Evolutionary conservation across 2,888 invertebrate genomes (phyloP).

Genomic region (Eupelmus urozonus): DNA sequence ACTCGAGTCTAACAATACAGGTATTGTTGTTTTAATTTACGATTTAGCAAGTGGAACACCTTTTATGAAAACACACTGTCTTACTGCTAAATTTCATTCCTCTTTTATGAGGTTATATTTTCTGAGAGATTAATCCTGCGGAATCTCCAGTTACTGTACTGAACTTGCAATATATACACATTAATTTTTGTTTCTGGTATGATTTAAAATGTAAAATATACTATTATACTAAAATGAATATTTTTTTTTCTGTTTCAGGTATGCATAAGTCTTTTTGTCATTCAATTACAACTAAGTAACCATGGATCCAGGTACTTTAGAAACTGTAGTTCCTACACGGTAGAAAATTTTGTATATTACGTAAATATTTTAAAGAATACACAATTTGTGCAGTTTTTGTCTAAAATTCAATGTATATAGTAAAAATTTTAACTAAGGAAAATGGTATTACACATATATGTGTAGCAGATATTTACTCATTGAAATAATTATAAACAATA

Average conservation of each 20-base stretch:
- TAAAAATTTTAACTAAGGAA: too few species aligned
- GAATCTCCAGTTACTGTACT: not conserved
- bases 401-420: too few species aligned
- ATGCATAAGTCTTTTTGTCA: not conserved
- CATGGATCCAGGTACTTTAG: too few species aligned
- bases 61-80: not conserved
- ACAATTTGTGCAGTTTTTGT: too few species aligned
- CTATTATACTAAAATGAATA: not conserved
- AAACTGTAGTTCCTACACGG: too few species aligned
- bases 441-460: too few species aligned
- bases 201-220: too few species aligned
- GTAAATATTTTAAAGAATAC: too few species aligned
- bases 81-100: not conserved
- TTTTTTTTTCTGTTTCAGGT: conserved; percentile 33
- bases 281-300: too few species aligned
- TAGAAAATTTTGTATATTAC: too few species aligned
- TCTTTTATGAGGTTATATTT: not conserved
- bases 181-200: not conserved
- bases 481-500: not conserved
- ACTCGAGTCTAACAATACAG: not conserved
- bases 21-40: not conserved
- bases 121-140: not conserved
- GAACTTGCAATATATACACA: not conserved
- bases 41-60: not conserved
- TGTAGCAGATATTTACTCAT: too few species aligned